A percentile compares a stretch with the other conserved stretches of the same genome.
These are phyloP conservation scores for Gobionotothen gibberifrons DNA, from an alignment of 2,797 vertebrate genomes.

Conservation along the genomic window DNA sequence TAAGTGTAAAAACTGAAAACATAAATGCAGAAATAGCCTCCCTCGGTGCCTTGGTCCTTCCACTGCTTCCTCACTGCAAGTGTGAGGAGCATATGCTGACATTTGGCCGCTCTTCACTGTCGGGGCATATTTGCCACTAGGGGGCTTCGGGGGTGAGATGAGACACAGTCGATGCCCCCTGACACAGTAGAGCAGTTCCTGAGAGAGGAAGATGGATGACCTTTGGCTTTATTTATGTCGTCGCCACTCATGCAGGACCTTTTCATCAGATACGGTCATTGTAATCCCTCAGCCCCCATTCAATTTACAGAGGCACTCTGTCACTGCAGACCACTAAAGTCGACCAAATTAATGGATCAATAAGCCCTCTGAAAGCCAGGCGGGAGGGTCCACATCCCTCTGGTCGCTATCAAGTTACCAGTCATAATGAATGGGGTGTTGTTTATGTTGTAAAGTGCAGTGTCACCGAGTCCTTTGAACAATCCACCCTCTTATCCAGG, in stretches of 20 bases:
- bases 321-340: conserved; percentile 80
- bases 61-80: conserved; percentile 10
- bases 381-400: conserved; percentile 77
- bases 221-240: conserved; percentile 84
- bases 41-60: background rate
- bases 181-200: conserved; percentile 31
- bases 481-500: conserved; percentile 67
- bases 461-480: conserved; percentile 81
- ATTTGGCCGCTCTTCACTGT: conserved; percentile 21
- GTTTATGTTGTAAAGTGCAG: conserved; percentile 88
- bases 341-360: conserved; percentile 86
- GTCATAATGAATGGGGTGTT: conserved; percentile 89
- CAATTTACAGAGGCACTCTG: conserved; percentile 83
- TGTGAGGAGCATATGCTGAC: conserved; percentile 45
- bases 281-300: conserved; percentile 84
- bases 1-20: background rate
- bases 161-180: conserved; percentile 21
- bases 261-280: conserved; percentile 80
- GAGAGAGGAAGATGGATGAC: conserved; percentile 73
- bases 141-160: conserved; percentile 36
- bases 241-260: conserved; percentile 74
- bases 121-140: conserved; percentile 56
- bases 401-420: conserved; percentile 81
- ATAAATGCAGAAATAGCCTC: background rate
- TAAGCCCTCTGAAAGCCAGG: conserved; percentile 82